Evolutionary conservation across 2,797 vertebrate species (phyloP).

Genomic region (Chrysocyon brachyurus): DNA sequence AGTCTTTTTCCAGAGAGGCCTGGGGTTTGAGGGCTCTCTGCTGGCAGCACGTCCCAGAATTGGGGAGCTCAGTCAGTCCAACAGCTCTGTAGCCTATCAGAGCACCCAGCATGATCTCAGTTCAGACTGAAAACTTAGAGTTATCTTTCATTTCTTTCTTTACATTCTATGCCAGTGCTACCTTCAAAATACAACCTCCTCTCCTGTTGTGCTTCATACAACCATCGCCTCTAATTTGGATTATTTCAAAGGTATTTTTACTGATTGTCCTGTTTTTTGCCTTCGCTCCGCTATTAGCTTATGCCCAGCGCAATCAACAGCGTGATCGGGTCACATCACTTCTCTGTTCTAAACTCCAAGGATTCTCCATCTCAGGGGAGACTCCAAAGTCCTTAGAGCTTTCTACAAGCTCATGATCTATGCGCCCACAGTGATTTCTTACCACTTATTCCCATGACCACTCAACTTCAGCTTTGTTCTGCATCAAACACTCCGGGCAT

Average conservation of each 20-base stretch:
- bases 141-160: not conserved
- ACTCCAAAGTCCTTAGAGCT: not conserved
- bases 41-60: too few relatives aligned
- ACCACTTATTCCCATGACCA: not conserved
- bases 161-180: not conserved
- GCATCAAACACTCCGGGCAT: not conserved
- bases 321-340: not conserved
- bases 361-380: not conserved
- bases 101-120: not conserved
- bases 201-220: not conserved
- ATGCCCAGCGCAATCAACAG: not conserved
- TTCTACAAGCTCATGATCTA: not conserved
- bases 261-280: not conserved
- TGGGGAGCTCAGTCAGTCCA: not conserved
- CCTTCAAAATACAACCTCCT: not conserved
- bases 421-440: not conserved
- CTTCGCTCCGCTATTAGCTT: not conserved
- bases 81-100: too few relatives aligned
- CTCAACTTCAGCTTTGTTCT: not conserved
- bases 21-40: not conserved
- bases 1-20: not conserved
- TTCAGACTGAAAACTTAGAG: not conserved
- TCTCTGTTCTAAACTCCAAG: not conserved
- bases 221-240: not conserved
- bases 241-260: not conserved